Evolutionary conservation across 30 jellyfish, hydroid and myxozoan genomes (phyloP), one percentile per base, ranked within the genome.

Genomic region (Haliclystus octoradiatus): DNA sequence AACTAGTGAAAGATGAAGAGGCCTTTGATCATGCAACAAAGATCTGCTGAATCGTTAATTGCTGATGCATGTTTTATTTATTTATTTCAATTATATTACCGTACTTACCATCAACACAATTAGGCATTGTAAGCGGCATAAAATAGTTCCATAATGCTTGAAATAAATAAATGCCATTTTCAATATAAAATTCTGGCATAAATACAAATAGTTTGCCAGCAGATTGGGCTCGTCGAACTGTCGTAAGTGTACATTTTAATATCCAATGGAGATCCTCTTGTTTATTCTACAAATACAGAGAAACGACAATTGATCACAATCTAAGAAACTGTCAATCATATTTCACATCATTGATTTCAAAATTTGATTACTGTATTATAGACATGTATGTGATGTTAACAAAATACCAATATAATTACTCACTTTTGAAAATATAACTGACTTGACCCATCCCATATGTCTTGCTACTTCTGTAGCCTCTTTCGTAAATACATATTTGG

Each of bases 361-460:
- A 27, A 60, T 12, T n/a, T 9, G 12, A 15, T 68, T 14, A 26
- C 26, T 14, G 19, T 14, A 9, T 47, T n/a, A 47, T 47, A 47
- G n/a, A 47, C 13, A 47, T 47, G n/a, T 47, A 47, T n/a, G 60
- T 9, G n/a, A 47, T n/a, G 15, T 13, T 47, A 47, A n/a, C 60
- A 47, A 47, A 47, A 47, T 9, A 47, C 7, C 7, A 1, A 9
- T 3, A 52, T 23, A 1, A 29, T 23, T 23, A 52, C 25, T n/a
- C n/a, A 85, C 96, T 77, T 79, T 60, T 33, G 96, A 85, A 52
- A 85, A 85, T 3, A 85, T 85, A 31, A 85, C 94, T 1, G 96
- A 85, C 33, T 85, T 85, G 24, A 85, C 96, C 96, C 96, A 85
- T 49, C 96, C 96, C 96, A 85, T 85, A 34, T 85, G 96, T 46